Base-by-base conservation (phyloP, 1,140 invertebrate genomes). In the Micrasema longulum region DNA sequence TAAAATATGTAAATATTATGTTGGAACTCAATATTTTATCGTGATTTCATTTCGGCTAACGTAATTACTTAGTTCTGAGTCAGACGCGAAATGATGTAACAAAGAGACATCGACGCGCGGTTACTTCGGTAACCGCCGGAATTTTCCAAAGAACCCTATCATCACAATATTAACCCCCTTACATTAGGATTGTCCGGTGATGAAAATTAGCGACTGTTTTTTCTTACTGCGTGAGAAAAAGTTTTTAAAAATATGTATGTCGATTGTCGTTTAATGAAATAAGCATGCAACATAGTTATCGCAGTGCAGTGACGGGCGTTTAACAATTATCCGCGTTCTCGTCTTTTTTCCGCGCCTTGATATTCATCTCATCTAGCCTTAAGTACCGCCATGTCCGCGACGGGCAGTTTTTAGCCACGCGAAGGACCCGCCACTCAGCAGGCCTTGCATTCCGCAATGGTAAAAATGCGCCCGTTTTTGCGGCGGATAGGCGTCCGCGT, bases 71-170 rank as follows among this genome's bases (percentile, higher is more conserved):
- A 7, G 62, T 53, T 62, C 20, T 69, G 55, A 69, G 68, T 18
- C 3, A n/a, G 16, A 26, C 63, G 68, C 43, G 14, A 48, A 22
- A 63, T 72, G 71, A 72, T 55, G 70, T 57, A 65, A 72, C 50
- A 48, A 12, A 55, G 64, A 60, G 71, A 67, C 41, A 66, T 71
- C 69, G 62, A 74, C 66, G 72, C 62, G 35, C 63, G 66, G 72
- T 31, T 45, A 60, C 10, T 18, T 31, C 36, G 9, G 53, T 35
- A 57, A 57, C 53, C 53, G 53, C 5, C 53, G n/a, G 9, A 45
- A n/a, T 45, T 45, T n/a, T n/a, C n/a, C n/a, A n/a, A n/a, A n/a
- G n/a, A n/a, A n/a, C n/a, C n/a, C n/a, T n/a, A n/a, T n/a, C n/a
- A n/a, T n/a, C n/a, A n/a, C n/a, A n/a, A n/a, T n/a, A n/a, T n/a